These are phyloP conservation scores for Acromyrmex charruanus DNA, from an alignment of 1,140 invertebrate species.

Conservation along the genomic window DNA sequence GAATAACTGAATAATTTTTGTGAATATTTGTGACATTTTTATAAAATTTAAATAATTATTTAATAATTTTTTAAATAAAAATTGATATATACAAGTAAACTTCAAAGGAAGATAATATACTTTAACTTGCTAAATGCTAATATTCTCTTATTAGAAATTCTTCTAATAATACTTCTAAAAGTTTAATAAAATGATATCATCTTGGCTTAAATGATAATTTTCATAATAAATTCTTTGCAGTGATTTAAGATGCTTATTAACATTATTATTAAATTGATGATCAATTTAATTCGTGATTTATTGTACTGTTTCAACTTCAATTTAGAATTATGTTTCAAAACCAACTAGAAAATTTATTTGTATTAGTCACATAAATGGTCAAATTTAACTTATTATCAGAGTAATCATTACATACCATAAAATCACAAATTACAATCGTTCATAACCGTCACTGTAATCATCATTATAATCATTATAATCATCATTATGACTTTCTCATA, in stretches of 20 bases:
- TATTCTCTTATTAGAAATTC: not conserved
- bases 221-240: no score
- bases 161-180: constrained; percentile 1
- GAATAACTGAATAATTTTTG: not conserved
- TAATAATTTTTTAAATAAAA: not conserved
- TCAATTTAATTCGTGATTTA: no score
- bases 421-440: not conserved
- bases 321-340: no score
- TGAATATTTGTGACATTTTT: not conserved
- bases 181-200: not conserved
- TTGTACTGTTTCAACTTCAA: no score
- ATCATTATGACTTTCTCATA: not conserved
- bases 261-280: no score
- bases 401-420: not conserved
- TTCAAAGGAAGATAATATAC: not conserved
- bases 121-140: not conserved
- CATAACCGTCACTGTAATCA: no score
- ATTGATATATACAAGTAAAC: not conserved
- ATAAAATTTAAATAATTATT: not conserved
- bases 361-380: no score
- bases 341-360: no score
- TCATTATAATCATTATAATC: not conserved
- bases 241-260: no score
- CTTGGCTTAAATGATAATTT: no score
- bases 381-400: no score